Evolutionary conservation across 2,888 invertebrate species (phyloP), one percentile per base, ranked within the genome.

Genomic region (Chymomyza procnemis): DNA sequence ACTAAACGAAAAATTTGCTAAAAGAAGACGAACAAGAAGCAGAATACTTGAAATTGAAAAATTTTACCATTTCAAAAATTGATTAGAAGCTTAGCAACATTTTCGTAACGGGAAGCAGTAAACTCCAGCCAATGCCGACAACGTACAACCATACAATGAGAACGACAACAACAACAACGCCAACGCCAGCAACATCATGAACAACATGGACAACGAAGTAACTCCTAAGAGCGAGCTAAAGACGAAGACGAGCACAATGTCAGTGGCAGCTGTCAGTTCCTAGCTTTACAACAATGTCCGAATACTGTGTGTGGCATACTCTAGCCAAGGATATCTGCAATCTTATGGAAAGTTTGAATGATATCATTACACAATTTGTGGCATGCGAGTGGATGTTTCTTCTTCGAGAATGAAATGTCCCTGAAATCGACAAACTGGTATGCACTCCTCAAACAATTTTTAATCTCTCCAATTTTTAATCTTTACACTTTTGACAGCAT

Each of bases 61-160:
- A 78, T 69, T 73, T 77, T 69, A 70, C 59, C 71, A 76, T 75
- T 81, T 76, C 73, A 77, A 84, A 83, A 86, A 86, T 83, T 84
- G 83, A 83, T 83, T 83, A 86, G 84, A 86, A 84, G 77, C 84
- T 69, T 75, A 47, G 48, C 48, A n/a, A 48, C 48, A 60, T 56
- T 50, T 50, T 56, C 34, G 54, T 54, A 41, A 41, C 34, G 34
- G 34, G 34, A 41, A 12, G 34, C 12, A 41, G 34, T 41, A 41
- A 41, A 41, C 34, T 41, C 12, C 34, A 41, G n/a, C n/a, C n/a
- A n/a, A n/a, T 12, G 34, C 34, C 34, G 12, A 41, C 34, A 41
- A 41, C 34, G 34, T 41, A 41, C 12, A 41, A 3, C 34, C 9
- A 41, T 41, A 41, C 34, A 41, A 41, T 41, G 34, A 41, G 12